A percentile compares a stretch with the other conserved stretches of the same genome.
Conservation (phyloP, 2,797 vertebrate genomes). For the Pseudomugil tenellus region DNA sequence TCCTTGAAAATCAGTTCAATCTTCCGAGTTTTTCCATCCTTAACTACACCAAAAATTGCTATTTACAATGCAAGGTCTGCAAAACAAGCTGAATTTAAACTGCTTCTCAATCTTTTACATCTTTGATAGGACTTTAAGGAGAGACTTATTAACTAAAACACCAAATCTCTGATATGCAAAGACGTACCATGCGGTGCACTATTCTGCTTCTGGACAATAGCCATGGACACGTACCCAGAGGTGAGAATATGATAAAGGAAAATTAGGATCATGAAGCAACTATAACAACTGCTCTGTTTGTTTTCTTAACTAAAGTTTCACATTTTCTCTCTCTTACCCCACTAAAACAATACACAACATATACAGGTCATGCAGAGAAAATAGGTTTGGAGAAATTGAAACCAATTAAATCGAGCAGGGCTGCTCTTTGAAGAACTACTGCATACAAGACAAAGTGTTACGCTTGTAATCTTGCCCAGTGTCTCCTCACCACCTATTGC, state of each 20-base stretch:
- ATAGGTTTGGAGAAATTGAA: constrained; percentile 71
- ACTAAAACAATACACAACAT: constrained; percentile 48
- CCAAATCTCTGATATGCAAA: constrained; percentile 64
- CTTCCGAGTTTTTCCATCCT: constrained; percentile 31
- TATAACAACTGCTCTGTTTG: constrained; percentile 59
- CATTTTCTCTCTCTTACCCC: background rate
- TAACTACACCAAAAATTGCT: constrained; percentile 37
- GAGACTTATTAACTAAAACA: constrained; percentile 22
- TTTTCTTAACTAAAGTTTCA: constrained; percentile 5
- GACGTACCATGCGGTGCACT: constrained; percentile 56
- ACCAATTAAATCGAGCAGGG: constrained; percentile 77
- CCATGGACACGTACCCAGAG: constrained; percentile 33
- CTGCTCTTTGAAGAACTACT: constrained; percentile 69
- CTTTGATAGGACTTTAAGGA: constrained; percentile 27
- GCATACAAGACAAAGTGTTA: constrained; percentile 76
- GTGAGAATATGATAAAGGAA: constrained; percentile 41
- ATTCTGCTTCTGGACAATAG: constrained; percentile 60
- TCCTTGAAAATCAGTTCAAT: constrained; percentile 44
- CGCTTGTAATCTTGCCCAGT: constrained; percentile 81
- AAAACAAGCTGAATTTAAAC: constrained; percentile 52
- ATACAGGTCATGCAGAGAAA: constrained; percentile 43
- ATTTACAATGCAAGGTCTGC: constrained; percentile 29
- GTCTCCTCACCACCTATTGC: constrained; percentile 66
- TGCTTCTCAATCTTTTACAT: constrained; percentile 51
- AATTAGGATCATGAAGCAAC: constrained; percentile 54